Evolutionary conservation across 2,797 vertebrate species (phyloP), one percentile per base, ranked within the genome.

Genomic region (Kryptolebias ocellatus): DNA sequence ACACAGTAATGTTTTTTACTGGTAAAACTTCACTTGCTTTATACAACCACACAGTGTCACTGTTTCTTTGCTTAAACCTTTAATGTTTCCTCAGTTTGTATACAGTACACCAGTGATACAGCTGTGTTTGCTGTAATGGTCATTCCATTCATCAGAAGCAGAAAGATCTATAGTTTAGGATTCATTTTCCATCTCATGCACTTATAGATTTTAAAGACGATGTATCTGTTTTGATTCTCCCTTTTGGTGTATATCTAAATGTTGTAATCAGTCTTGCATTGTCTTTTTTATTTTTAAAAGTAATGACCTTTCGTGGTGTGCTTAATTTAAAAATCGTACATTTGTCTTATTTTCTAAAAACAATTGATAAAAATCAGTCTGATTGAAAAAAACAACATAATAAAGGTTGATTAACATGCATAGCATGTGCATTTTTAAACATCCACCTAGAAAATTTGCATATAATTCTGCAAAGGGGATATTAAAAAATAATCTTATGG

Each of bases 31-130:
- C 53, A 82, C 46, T 83, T 84, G 18, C 79, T 73, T 5, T 7
- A 37, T 59, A 20, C 29, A 62, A 66, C 89, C 90, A 89, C 87
- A 79, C 3, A 0, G 77, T 64, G 88, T 76, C 86, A 50, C 79
- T 31, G 61, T 86, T 84, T 84, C 52, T 64, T 39, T 66, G 59
- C 12, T 29, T 53, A 64, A 3, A 34, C 4, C 9, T 34, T 34
- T 9, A 34, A 34, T 15, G 17, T 17, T 47, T 20, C 9, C 18
- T 10, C 20, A 24, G 20, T 24, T 24, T 24, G 20, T 24, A 24
- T 24, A 24, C 20, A 24, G 20, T 24, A 24, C 20, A 24, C 2
- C 0, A 44, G 2, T 37, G n/a, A 29, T 15, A 0, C 37, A 63
- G 5, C 20, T 61, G 7, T 53, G 29, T 8, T 53, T n/a, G 18